These are phyloP conservation scores for Hippopotamus amphibius DNA, from an alignment of 2,113 vertebrate genomes.

Conservation along the genomic window DNA sequence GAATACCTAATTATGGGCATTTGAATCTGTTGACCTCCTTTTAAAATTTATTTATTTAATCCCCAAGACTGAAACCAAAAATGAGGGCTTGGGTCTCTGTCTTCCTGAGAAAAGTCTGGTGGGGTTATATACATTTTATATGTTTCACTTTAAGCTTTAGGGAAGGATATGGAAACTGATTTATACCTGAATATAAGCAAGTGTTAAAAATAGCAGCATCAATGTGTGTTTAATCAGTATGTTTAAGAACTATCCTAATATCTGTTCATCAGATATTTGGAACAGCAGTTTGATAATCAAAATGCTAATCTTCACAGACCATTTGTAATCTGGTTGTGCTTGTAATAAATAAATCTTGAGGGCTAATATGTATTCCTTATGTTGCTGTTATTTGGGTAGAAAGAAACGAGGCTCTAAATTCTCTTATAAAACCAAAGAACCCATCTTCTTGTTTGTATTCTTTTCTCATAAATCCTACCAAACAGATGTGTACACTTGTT, in stretches of 20 bases:
- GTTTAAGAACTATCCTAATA: slow-evolving; percentile 81
- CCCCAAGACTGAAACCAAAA: not conserved
- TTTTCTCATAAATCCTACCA: slow-evolving; percentile 84
- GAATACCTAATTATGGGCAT: slow-evolving; percentile 60
- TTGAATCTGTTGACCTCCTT: slow-evolving; percentile 71
- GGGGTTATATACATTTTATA: not conserved
- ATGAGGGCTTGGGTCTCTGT: not conserved
- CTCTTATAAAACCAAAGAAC: slow-evolving; percentile 62
- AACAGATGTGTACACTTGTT: slow-evolving; percentile 85
- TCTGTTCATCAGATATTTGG: slow-evolving; percentile 82
- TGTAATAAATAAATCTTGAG: slow-evolving; percentile 75
- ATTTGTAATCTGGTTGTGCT: slow-evolving; percentile 74
- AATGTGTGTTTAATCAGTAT: slow-evolving; percentile 81
- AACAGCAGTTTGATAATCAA: slow-evolving; percentile 82
- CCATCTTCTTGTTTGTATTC: slow-evolving; percentile 81
- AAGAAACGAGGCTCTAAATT: slow-evolving; percentile 74
- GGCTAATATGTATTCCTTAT: slow-evolving; percentile 69
- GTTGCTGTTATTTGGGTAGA: slow-evolving; percentile 62
- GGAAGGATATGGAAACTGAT: slow-evolving; percentile 70
- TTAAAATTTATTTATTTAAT: slow-evolving; percentile 61
- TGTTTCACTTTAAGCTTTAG: slow-evolving; percentile 68
- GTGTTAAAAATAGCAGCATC: slow-evolving; percentile 82
- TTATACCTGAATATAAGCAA: slow-evolving; percentile 71
- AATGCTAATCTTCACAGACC: slow-evolving; percentile 81
- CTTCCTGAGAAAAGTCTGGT: slow-evolving; percentile 26